Evolutionary conservation across 2,888 invertebrate genomes (phyloP), one percentile per base, ranked within the genome.

Genomic region (Pristionchus mayeri): DNA sequence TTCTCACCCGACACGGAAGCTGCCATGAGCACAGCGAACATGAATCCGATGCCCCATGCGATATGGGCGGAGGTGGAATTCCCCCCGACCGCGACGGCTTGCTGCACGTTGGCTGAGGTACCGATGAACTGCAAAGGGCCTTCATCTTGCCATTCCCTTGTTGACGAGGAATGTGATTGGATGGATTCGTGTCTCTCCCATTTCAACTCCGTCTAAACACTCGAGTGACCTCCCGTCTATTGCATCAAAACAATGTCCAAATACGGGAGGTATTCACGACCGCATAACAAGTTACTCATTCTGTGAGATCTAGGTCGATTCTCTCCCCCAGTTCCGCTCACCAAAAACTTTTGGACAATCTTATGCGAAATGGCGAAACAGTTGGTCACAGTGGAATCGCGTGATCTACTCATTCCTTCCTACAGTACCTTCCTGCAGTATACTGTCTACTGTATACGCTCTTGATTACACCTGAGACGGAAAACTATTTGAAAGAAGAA

Each of bases 31-130:
- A 89, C 89, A 52, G 86, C 90, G 57, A 90, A 89, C 57, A 89
- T 87, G 78, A 89, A 90, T 27, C 89, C 89, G 60, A 89, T 87
- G 16, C 89, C 89, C 89, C 89, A 89, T n/a, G 90, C 90, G n/a
- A 89, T 82, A 21, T 88, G 88, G 16, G 85, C 87, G 13, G 85
- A 84, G 1, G 88, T 87, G 13, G 85, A 83, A 54, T 85, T 87
- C 40, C 86, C 87, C 18, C 86, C 89, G 6, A 84, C 48, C 3
- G 88, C 82, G 16, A 85, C 81, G 18, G 85, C 84, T 54, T 82
- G 75, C 75, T 89, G 89, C 37, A 89, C 86, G 57, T 89, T 89
- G 30, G 89, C 89, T 34, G 89, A 87, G 24, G 86, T 87, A n/a
- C 89, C 89, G 82, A 89, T 89, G 16, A 89, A 85, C 89, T 89